These are phyloP conservation scores for Thunnus albacares DNA, from an alignment of 2,797 vertebrate genomes.

Conservation along the genomic window DNA sequence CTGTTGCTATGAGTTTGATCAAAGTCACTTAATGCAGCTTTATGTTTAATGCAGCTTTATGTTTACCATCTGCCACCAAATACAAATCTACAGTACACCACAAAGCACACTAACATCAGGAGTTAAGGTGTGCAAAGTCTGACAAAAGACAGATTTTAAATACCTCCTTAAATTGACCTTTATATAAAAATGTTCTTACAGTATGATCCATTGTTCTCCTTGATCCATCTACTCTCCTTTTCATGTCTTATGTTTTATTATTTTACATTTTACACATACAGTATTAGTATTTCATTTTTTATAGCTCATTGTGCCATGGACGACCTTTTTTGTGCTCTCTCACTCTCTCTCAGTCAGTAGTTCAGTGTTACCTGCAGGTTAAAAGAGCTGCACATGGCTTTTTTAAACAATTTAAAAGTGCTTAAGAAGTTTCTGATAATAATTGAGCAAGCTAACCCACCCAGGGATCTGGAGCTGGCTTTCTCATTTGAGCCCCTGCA, in stretches of 20 bases:
- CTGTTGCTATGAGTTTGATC: background rate
- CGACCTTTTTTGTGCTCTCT: background rate
- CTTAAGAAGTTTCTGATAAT: constrained; percentile 23
- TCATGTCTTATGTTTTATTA: background rate
- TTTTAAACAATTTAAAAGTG: background rate
- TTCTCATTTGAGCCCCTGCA: constrained; percentile 29
- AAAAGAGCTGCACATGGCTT: background rate
- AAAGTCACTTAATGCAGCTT: background rate
- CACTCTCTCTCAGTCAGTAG: background rate
- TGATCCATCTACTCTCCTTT: no score
- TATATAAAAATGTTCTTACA: background rate
- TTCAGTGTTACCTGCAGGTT: background rate
- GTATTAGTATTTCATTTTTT: background rate
- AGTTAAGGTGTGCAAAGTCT: background rate
- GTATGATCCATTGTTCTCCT: background rate
- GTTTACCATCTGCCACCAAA: background rate
- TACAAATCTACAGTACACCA: background rate
- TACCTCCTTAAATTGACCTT: background rate
- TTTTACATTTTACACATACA: background rate
- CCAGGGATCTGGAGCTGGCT: constrained; percentile 3
- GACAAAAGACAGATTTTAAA: no score
- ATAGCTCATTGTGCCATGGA: background rate
- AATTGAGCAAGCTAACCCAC: background rate
- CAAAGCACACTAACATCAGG: background rate
- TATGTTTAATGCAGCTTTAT: constrained; percentile 2